A percentile compares a stretch with the other conserved stretches of the same genome.
Conservation (phyloP, 2,888 invertebrate genomes). For the Drosophila trichaetosa region DNA sequence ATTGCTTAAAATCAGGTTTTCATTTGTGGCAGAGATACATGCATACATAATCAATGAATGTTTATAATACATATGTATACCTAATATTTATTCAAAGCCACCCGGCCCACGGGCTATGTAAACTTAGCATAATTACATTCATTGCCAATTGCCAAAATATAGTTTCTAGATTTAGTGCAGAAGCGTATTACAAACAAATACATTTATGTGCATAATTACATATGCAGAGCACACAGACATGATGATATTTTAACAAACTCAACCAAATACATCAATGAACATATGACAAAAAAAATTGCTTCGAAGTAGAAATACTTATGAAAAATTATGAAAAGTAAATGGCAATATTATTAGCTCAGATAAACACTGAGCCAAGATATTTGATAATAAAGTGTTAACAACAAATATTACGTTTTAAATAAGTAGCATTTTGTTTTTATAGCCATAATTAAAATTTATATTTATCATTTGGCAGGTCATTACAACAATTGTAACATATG, state of each 20-base stretch:
- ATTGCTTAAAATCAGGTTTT: not conserved
- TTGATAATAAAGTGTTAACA: not conserved
- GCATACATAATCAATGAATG: not conserved
- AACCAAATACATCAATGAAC: conserved; percentile 28
- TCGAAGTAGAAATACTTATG: conserved; percentile 6
- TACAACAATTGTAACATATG: conserved; percentile 41
- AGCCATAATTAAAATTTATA: not conserved
- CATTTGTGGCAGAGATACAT: not conserved
- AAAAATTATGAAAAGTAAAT: not conserved
- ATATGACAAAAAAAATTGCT: not conserved
- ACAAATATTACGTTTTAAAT: not conserved
- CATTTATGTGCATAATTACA: conserved; percentile 41
- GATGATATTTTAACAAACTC: conserved; percentile 43
- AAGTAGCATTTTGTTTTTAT: not conserved
- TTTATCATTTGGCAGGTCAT: not conserved
- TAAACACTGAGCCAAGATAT: not conserved
- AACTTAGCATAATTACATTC: conserved; percentile 10
- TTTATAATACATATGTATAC: too few relatives aligned
- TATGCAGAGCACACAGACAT: conserved; percentile 6
- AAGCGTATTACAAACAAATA: conserved; percentile 35
- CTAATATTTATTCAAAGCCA: not conserved
- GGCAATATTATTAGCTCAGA: not conserved
- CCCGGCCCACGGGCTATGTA: not conserved
- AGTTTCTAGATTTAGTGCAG: conserved; percentile 12
- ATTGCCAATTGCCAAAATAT: conserved; percentile 16